Base-by-base conservation (phyloP, 2,888 invertebrate species). In the Drosophila ustulata region DNA sequence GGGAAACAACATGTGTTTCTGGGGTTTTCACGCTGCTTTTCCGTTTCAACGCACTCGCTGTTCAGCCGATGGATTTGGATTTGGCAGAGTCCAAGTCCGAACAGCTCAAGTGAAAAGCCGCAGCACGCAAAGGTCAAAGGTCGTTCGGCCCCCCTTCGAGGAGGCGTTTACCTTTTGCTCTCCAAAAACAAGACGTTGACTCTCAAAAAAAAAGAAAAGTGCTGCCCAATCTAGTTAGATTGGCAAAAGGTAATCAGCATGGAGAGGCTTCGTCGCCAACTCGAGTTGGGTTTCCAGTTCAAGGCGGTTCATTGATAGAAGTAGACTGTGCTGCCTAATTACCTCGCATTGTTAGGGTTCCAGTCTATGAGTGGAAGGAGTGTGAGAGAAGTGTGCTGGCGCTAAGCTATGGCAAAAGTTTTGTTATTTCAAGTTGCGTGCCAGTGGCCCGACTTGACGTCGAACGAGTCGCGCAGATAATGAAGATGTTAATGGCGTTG, bases 61-160 rank as follows among this genome's bases (percentile, higher is more conserved):
- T 57, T 78, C 69, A 74, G 46, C 50, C 69, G 56, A 41, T 56
- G 56, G n/a, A 63, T 49, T 55, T 8, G n/a, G 37, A 28, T 47
- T 13, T 26, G 57, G 37, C 34, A 25, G 49, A n/a, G 52, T 41
- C 7, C 61, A 53, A 34, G n/a, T 25, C 11, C 7, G 8, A 50
- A 18, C 18, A 39, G 41, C 52, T 57, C 56, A 53, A 75, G 63
- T 47, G 56, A 51, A 65, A 70, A 62, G 34, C n/a, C 13, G 4
- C 56, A 41, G 50, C 71, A 79, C 66, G 62, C 67, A 84, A 85
- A 85, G 89, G 88, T 88, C 86, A 89, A 85, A 85, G 84, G 68
- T 88, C 80, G 68, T 13, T 13, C 30, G 8, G 50, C 49, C 28
- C 68, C 56, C 62, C 56, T 49, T 49, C 41, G 39, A 37, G 61